Evolutionary conservation across 2,113 vertebrate genomes (phyloP).

Genomic region (Phrynocephalus versicolor): DNA sequence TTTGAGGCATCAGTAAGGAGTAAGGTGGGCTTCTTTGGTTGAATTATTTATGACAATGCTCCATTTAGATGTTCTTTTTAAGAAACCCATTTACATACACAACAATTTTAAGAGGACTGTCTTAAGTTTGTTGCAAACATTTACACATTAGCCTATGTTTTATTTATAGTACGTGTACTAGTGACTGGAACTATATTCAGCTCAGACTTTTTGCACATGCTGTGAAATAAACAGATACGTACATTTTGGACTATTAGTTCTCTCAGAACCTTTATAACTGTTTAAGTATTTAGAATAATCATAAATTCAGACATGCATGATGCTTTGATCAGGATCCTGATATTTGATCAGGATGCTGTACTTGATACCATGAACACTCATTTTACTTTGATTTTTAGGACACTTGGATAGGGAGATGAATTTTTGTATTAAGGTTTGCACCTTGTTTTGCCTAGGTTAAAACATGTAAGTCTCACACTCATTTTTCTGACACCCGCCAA

Average conservation of each 20-base stretch:
- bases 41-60: constrained; percentile 36
- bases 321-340: too few relatives aligned
- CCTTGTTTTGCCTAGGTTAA: neutral
- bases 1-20: neutral
- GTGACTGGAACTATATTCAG: constrained; percentile 6
- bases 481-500: too few relatives aligned
- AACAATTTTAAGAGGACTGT: constrained; percentile 16
- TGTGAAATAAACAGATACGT: constrained; percentile 25
- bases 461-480: too few relatives aligned
- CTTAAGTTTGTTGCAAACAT: constrained; percentile 21
- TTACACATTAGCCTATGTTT: constrained; percentile 20
- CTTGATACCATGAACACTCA: too few relatives aligned
- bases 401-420: neutral
- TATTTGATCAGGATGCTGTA: too few relatives aligned
- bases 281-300: constrained; percentile 12
- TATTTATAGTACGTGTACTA: constrained; percentile 32
- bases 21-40: constrained; percentile 1
- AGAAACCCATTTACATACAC: constrained; percentile 15
- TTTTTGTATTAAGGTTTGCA: neutral
- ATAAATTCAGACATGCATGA: neutral
- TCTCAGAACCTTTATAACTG: neutral
- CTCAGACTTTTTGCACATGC: constrained; percentile 19
- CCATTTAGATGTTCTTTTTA: constrained; percentile 13
- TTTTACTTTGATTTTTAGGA: constrained; percentile 1
- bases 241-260: constrained; percentile 18